These are phyloP conservation scores for Rhyzopertha dominica DNA, from an alignment of 1,140 invertebrate genomes.

Conservation along the genomic window DNA sequence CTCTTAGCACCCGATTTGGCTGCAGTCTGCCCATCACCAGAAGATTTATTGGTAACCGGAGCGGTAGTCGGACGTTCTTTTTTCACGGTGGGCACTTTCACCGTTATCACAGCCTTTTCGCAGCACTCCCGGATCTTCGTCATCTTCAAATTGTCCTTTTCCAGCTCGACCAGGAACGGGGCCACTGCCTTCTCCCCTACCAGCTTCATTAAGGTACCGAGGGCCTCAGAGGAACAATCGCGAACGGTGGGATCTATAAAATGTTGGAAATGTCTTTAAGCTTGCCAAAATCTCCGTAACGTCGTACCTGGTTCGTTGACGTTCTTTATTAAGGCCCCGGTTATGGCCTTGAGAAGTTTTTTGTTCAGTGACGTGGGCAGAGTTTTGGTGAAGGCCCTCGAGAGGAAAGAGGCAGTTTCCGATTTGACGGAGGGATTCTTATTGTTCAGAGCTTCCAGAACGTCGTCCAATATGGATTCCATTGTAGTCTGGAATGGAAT, in stretches of 20 bases:
- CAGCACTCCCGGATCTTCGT: constrained; percentile 92
- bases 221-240: constrained; percentile 80
- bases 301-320: constrained; percentile 72
- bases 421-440: constrained; percentile 94
- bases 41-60: constrained; percentile 46
- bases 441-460: constrained; percentile 78
- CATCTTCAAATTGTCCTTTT: constrained; percentile 87
- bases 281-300: background rate
- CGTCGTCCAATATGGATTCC: constrained; percentile 83
- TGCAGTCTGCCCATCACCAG: constrained; percentile 50
- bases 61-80: constrained; percentile 57
- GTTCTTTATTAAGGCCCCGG: constrained; percentile 75
- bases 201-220: constrained; percentile 92
- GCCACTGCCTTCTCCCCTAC: constrained; percentile 87
- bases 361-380: constrained; percentile 81
- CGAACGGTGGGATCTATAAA: constrained; percentile 73
- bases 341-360: constrained; percentile 84
- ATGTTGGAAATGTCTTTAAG: constrained; percentile 14
- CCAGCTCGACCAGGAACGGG: constrained; percentile 83
- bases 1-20: constrained; percentile 53
- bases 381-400: constrained; percentile 74
- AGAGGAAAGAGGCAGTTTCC: constrained; percentile 85
- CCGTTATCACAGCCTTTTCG: constrained; percentile 83
- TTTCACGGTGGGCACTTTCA: constrained; percentile 59
- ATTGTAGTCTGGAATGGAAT: constrained; percentile 65